phyloP scores from a whole-genome alignment of 2,888 invertebrate species.

The Herminia tarsipennalis region DNA sequence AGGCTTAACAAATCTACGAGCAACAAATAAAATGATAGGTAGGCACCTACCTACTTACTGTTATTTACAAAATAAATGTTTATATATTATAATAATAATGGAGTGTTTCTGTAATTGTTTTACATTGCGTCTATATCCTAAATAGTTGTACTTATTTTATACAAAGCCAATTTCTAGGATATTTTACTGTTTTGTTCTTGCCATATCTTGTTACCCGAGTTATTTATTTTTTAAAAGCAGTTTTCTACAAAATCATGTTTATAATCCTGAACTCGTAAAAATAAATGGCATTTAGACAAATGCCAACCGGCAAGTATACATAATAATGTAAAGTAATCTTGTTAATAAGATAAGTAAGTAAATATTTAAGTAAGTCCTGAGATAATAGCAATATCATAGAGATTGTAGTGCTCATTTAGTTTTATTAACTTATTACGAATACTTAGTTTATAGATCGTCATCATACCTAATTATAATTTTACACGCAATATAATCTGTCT shows the following conservation, averaged over 20 bases:
- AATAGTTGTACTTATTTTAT: background rate
- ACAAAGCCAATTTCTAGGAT: conserved; percentile 4
- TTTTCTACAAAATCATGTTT: conserved; percentile 17
- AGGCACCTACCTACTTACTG: too few relatives aligned
- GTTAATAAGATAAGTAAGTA: conserved; percentile 28
- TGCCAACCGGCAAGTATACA: conserved; percentile 22
- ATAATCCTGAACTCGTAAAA: conserved; percentile 22
- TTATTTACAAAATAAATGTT: conserved; percentile 21
- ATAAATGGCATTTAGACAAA: conserved; percentile 40
- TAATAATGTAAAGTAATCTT: conserved; percentile 18
- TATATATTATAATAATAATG: conserved; percentile 5
- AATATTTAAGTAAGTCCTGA: conserved; percentile 30
- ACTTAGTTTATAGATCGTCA: conserved; percentile 30
- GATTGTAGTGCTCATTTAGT: conserved; percentile 49
- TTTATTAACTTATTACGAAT: conserved; percentile 36
- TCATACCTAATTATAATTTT: conserved; percentile 38
- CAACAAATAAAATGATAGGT: too few relatives aligned
- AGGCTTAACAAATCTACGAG: too few relatives aligned
- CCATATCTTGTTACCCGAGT: conserved; percentile 17
- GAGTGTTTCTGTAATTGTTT: conserved; percentile 32
- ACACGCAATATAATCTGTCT: conserved; percentile 18
- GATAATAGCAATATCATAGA: conserved; percentile 38
- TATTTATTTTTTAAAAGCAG: conserved; percentile 22
- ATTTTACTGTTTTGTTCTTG: conserved; percentile 4
- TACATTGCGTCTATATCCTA: conserved; percentile 6